Percentiles rank a stretch among this genome's conserved stretches.
Conservation (phyloP, 2,888 invertebrate genomes). For the Tipula lateralis region DNA sequence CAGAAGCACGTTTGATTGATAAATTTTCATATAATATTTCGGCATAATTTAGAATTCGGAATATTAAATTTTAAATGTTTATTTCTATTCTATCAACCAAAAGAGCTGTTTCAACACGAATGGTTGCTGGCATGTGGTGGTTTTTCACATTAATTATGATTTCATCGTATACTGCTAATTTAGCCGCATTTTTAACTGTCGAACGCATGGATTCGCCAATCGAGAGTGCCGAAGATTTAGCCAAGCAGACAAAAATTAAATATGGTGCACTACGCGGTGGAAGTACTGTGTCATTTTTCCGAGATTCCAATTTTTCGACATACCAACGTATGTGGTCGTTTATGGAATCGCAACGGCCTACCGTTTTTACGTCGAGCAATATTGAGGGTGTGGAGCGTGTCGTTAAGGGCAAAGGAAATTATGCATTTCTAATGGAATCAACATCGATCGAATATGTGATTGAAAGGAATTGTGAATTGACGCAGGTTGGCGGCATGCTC, state of each 20-base stretch:
- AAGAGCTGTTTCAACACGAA: conserved; percentile 48
- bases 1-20: conserved; percentile 27
- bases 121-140: conserved; percentile 81
- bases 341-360: conserved; percentile 84
- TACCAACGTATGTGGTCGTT: conserved; percentile 95
- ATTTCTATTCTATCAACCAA: background rate
- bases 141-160: conserved; percentile 94
- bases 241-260: conserved; percentile 94
- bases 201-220: conserved; percentile 93
- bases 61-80: background rate
- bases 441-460: conserved; percentile 93
- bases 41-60: background rate
- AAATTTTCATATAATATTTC: background rate
- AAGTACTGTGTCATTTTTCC: conserved; percentile 90
- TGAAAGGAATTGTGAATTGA: conserved; percentile 83
- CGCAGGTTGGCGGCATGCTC: conserved; percentile 85
- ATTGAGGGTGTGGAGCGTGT: conserved; percentile 89
- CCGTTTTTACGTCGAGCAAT: conserved; percentile 80
- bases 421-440: conserved; percentile 97
- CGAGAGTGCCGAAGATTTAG: conserved; percentile 90
- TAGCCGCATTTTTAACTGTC: conserved; percentile 90
- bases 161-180: conserved; percentile 92
- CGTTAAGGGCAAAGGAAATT: conserved; percentile 71
- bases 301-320: conserved; percentile 88
- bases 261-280: conserved; percentile 93